Evolutionary conservation across 2,888 invertebrate genomes (phyloP), one percentile per base, ranked within the genome.

Genomic region (Erebia palarica): DNA sequence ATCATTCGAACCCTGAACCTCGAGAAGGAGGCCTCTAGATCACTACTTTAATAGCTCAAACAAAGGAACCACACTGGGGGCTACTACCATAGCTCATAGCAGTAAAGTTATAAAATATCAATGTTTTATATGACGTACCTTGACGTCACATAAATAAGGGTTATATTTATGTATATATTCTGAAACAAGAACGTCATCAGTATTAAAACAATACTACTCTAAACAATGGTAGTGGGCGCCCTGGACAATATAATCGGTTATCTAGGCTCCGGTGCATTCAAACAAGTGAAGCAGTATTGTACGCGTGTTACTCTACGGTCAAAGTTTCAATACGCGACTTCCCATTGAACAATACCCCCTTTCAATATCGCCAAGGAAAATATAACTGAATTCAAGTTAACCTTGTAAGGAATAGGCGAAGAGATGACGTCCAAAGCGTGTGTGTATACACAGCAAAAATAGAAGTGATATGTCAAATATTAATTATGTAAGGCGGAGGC

Each of bases 341-440:
- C 70, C 66, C 73, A 74, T 67, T 65, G 53, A 75, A 77, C 78
- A 76, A 78, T 73, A 66, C 66, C 73, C 59, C 73, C 69, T 75
- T 78, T 78, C 76, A 78, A 78, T 77, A 77, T 74, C 73, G 66
- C 67, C 70, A 73, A 76, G 77, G 71, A 78, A 78, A 78, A 77
- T 76, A 77, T 78, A 75, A 75, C 65, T 72, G 69, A 76, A 72
- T 73, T 42, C 74, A 75, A 75, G 69, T 66, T 69, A 75, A 69
- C 73, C 73, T 75, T 73, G 77, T 74, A 74, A 75, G 74, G n/a
- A 51, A 2, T 68, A 68, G 61, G 18, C 68, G 11, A 42, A 61
- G 68, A 68, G 42, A 49, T 27, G 14, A n/a, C 44, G 11, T 16
- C 7, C 3, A 49, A 49, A 47, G 51, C 47, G 5, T 36, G 36